Base-by-base conservation (phyloP, 2,888 invertebrate species). In the Odontocolon sp. region DNA sequence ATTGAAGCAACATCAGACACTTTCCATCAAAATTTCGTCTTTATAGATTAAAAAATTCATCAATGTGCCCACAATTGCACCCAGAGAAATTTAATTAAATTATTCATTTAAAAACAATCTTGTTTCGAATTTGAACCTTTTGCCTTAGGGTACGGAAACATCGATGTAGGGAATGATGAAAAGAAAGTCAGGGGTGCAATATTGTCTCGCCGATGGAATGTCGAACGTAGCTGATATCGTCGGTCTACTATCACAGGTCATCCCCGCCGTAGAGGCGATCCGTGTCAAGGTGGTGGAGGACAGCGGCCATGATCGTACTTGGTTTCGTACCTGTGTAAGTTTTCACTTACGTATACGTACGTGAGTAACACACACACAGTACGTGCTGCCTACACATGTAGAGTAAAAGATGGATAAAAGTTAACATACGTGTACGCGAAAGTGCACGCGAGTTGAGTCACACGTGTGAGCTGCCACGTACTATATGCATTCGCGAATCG, bases 201-300 rank as follows among this genome's bases (percentile, higher is more conserved):
- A 45, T 45, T 54, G 69, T 40, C 38, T 38, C 40, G 40, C 18
- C 33, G 64, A 64, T 31, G 57, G 50, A 64, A 69, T 42, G 21
- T 40, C 16, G 36, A 26, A 59, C 54, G 50, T 59, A 42, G 50
- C 31, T 52, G 52, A 54, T 70, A 69, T 59, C 63, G 40, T 47
- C 66, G 18, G 56, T 18, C 8, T 31, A 47, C 57, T 21, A 23
- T 40, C 40, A 59, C 59, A 23, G 18, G 52, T 71, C 57, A 66
- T 52, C 59, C 75, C 71, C 66, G 54, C 59, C 56, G 66, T 42
- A 66, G 61, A 54, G 71, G 61, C 59, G 40, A 88, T 87, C 82
- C 85, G 85, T 88, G 89, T 88, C 88, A 89, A 88, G 89, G 88
- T 88, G 84, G 86, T 85, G 86, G 81, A 82, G 81, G 72, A 71